These are phyloP conservation scores for Malaclemys terrapin DNA, from an alignment of 2,113 vertebrate genomes.

Conservation along the genomic window DNA sequence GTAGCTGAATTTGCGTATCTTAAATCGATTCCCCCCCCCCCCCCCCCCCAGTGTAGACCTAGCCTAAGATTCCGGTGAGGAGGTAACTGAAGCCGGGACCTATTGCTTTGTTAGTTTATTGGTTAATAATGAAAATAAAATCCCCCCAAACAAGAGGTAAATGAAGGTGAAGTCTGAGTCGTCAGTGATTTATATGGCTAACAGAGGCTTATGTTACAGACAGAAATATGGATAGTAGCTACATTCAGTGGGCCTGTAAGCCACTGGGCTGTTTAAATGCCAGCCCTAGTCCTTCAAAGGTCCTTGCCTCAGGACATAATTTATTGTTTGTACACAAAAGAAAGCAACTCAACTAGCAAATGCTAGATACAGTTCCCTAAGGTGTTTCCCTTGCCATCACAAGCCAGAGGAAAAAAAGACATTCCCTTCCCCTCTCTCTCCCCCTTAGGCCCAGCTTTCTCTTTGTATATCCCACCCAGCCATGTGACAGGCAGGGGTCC, in stretches of 20 bases:
- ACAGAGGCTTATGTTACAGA: background rate
- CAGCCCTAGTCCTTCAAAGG: background rate
- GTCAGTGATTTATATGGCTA: background rate
- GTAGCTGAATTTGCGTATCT: too few species aligned
- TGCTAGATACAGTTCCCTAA: background rate
- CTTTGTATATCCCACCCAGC: background rate
- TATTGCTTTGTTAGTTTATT: background rate
- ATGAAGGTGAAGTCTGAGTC: too few species aligned
- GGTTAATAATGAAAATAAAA: background rate
- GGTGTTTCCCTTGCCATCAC: background rate
- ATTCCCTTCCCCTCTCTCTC: background rate
- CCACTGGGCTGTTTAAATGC: background rate
- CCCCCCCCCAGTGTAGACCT: too few species aligned
- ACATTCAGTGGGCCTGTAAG: background rate
- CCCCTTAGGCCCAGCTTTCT: fast-evolving
- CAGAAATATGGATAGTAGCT: background rate
- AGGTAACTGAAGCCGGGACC: background rate
- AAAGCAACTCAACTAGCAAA: background rate
- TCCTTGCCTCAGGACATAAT: background rate
- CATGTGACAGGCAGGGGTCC: background rate
- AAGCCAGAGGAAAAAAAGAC: background rate
- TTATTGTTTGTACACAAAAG: background rate
- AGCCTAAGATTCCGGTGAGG: background rate
- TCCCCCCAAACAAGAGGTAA: too few species aligned
- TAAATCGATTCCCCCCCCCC: too few species aligned